phyloP scores from a whole-genome alignment of 2,888 invertebrate species.

The Dyspetes luteomarginatus region DNA sequence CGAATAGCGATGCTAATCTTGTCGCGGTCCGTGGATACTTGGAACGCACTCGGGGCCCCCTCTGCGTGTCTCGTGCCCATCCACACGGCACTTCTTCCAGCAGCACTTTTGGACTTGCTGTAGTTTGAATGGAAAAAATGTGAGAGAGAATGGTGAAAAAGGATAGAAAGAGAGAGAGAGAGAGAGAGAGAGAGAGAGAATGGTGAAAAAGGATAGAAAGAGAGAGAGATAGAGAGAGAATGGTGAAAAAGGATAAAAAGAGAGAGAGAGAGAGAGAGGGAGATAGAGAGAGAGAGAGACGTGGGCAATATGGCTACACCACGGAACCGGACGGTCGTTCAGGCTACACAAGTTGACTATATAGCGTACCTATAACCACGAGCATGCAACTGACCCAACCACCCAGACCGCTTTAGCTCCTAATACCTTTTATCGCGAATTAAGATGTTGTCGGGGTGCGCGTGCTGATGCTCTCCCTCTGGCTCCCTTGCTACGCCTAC shows the following conservation, averaged over 20 bases:
- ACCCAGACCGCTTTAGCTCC: slow-evolving; percentile 70
- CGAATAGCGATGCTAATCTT: slow-evolving; percentile 80
- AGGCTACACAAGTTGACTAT: slow-evolving; percentile 45
- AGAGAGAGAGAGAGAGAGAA: background rate
- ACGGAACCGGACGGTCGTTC: slow-evolving; percentile 49
- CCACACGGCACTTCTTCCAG: slow-evolving; percentile 60
- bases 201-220: slow-evolving; percentile 1
- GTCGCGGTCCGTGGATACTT: slow-evolving; percentile 76
- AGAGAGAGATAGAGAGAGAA: slow-evolving; percentile 12
- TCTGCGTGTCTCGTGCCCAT: slow-evolving; percentile 73
- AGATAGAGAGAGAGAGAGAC: slow-evolving; percentile 24
- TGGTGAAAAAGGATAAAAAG: slow-evolving; percentile 26
- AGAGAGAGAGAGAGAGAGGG: background rate
- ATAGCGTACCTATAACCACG: slow-evolving; percentile 41
- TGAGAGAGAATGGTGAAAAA: background rate
- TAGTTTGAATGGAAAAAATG: slow-evolving; percentile 46
- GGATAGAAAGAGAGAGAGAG: slow-evolving; percentile 22
- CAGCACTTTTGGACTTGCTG: slow-evolving; percentile 58
- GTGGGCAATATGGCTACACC: slow-evolving; percentile 47
- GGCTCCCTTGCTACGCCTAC: slow-evolving; percentile 52
- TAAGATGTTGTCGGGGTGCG: slow-evolving; percentile 73
- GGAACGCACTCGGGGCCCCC: slow-evolving; percentile 68
- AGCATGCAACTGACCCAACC: slow-evolving; percentile 63
- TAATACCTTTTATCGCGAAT: slow-evolving; percentile 79
- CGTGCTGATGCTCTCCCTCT: slow-evolving; percentile 61